These are phyloP conservation scores for Hexactinellida sp. DNA, from an alignment of 37 sponge, comb jelly and placozoan genomes.

Conservation along the genomic window DNA sequence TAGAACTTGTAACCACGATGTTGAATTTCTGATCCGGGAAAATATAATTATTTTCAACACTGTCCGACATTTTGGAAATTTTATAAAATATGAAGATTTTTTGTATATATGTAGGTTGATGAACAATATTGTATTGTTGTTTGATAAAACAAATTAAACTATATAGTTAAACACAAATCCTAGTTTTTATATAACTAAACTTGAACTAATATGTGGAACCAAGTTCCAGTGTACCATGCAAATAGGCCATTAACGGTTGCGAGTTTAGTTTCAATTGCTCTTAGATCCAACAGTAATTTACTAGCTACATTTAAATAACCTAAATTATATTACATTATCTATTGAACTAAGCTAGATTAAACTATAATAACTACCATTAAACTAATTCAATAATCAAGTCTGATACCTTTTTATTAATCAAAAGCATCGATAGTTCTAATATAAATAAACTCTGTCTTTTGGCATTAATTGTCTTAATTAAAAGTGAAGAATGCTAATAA, in stretches of 20 bases:
- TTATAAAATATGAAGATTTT: neutral
- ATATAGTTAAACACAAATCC: neutral
- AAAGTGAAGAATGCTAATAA: too few relatives aligned
- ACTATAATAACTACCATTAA: too few relatives aligned
- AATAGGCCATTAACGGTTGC: neutral
- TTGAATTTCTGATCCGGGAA: neutral
- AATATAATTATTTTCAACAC: neutral
- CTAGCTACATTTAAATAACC: neutral
- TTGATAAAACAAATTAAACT: neutral
- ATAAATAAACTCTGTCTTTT: too few relatives aligned
- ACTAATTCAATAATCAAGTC: neutral
- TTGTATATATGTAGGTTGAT: neutral
- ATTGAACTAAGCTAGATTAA: neutral
- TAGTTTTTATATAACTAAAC: neutral
- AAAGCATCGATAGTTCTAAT: neutral
- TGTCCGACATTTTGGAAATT: neutral
- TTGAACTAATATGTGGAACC: neutral
- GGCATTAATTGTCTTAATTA: too few relatives aligned
- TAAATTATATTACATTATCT: neutral
- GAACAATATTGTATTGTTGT: neutral
- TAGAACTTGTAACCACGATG: neutral
- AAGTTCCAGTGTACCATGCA: neutral
- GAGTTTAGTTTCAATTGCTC: neutral
- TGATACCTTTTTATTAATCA: neutral
- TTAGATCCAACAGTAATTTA: neutral